Base-by-base conservation (phyloP, 2,888 invertebrate genomes). In the Chelonus formosanus region DNA sequence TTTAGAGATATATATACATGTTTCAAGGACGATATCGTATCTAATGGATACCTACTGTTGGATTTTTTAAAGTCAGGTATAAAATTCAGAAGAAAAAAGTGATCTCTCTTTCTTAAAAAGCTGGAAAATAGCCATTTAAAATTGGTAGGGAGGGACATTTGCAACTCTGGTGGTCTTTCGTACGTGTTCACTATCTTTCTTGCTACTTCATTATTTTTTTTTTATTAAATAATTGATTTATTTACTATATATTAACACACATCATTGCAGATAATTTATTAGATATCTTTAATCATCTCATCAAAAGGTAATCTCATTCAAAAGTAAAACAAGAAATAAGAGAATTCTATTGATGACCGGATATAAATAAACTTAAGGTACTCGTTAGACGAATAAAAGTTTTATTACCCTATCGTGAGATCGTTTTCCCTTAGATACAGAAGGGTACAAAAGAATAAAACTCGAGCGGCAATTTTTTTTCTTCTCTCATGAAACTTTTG, bases 341-440 rank as follows among this genome's bases (percentile, higher is more conserved):
- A 73, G 75, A 76, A 77, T 52, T 71, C 64, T 70, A 71, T 76
- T 69, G 69, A 66, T 67, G 69, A 72, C 66, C 69, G 75, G 63
- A 63, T 77, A 79, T 78, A 79, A 79, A 79, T 78, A 79, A 78
- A 73, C 74, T 75, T 76, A 78, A 78, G 75, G 73, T 74, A 76
- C 78, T 79, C 76, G 78, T 79, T 79, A 79, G 75, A 73, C 74
- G 76, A 79, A 79, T 80, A 78, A 79, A 78, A 79, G 79, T 79
- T 79, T 80, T 79, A 80, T 73, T 77, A 74, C 71, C 74, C 75
- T 75, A 80, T 79, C 75, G 74, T 70, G 65, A 66, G 67, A 58
- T 65, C 64, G 69, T 73, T 71, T 48, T 67, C 70, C 63, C 64
- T 63, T 66, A 56, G 56, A 67, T 63, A 59, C 64, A 66, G 65